These are phyloP conservation scores for Machaerirhynchus nigripectus DNA, from an alignment of 2,113 vertebrate genomes.

Conservation along the genomic window DNA sequence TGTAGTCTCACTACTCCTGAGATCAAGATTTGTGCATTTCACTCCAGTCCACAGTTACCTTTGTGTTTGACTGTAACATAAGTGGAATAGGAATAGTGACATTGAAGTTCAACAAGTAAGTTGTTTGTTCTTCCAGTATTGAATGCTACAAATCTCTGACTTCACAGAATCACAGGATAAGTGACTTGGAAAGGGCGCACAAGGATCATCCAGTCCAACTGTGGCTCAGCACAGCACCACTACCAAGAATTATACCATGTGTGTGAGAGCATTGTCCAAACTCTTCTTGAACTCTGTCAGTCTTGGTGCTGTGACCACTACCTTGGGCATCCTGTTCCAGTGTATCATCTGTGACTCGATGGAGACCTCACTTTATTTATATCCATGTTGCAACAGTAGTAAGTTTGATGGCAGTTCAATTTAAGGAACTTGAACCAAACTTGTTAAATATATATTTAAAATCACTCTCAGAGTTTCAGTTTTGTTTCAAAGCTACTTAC, in stretches of 20 bases:
- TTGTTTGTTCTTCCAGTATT: neutral
- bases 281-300: neutral
- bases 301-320: neutral
- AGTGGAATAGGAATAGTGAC: neutral
- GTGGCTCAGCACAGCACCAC: rapidly evolving
- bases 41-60: neutral
- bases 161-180: neutral
- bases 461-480: neutral
- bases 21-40: neutral
- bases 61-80: neutral
- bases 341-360: neutral
- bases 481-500: neutral
- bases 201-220: neutral
- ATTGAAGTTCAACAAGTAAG: neutral
- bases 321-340: too few relatives aligned
- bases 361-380: neutral
- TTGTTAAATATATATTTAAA: neutral
- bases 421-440: neutral
- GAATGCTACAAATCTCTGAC: neutral
- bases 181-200: neutral
- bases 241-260: too few relatives aligned
- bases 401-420: neutral
- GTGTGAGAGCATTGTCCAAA: neutral
- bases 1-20: neutral
- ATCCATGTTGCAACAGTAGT: neutral